Evolutionary conservation across 2,113 vertebrate species (phyloP).

Genomic region (Rhinoderma darwinii): DNA sequence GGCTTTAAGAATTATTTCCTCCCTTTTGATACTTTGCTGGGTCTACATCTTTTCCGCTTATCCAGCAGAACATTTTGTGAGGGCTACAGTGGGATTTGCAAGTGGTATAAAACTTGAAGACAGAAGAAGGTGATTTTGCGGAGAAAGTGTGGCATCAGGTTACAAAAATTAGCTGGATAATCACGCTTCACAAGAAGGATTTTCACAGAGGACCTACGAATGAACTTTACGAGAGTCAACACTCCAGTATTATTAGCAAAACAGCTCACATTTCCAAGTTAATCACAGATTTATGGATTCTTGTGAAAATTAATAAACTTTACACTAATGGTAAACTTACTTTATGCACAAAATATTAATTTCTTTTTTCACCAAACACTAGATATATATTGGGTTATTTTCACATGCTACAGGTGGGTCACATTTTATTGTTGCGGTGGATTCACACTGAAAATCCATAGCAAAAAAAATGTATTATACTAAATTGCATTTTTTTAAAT

Average conservation of each 20-base stretch:
- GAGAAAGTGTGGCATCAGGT: slow-evolving; percentile 58
- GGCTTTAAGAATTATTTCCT: slow-evolving; percentile 67
- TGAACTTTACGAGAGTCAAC: not conserved
- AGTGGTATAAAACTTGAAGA: slow-evolving; percentile 62
- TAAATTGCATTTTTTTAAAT: not conserved
- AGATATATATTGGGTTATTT: no score
- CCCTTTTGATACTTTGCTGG: slow-evolving; percentile 64
- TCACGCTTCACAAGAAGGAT: slow-evolving; percentile 49
- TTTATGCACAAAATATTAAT: not conserved
- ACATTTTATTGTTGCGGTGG: no score
- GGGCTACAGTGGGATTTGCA: slow-evolving; percentile 64
- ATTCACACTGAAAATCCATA: no score
- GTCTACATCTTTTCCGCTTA: slow-evolving; percentile 68
- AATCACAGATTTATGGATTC: not conserved
- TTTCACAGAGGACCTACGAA: slow-evolving; percentile 8
- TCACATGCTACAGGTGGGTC: not conserved
- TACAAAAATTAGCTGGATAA: slow-evolving; percentile 60
- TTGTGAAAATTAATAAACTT: not conserved
- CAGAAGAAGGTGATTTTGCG: slow-evolving; percentile 63
- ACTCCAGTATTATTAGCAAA: slow-evolving; percentile 3
- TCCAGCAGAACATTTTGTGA: slow-evolving; percentile 63
- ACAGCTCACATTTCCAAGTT: slow-evolving; percentile 19
- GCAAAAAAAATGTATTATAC: no score
- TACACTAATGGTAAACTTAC: not conserved
- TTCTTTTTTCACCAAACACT: no score